A percentile compares a stretch with the other conserved stretches of the same genome.
phyloP scores from a whole-genome alignment of 2,113 vertebrate species.

The Trematocara variabile region DNA sequence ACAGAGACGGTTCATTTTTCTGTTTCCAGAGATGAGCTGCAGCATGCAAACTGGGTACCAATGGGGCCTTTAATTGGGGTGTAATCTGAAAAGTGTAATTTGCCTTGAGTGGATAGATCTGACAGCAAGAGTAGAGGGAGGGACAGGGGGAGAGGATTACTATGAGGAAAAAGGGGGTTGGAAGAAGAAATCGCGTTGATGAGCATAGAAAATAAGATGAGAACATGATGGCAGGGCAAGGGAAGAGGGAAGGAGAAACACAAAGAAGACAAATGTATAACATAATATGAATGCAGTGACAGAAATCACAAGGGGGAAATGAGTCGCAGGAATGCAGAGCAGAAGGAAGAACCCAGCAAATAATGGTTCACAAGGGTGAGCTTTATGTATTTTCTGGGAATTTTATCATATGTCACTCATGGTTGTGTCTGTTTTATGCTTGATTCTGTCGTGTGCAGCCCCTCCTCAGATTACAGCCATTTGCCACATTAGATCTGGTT shows the following conservation, averaged over 20 bases:
- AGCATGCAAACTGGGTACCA: conserved; percentile 27
- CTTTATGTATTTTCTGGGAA: background rate
- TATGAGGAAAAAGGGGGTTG: background rate
- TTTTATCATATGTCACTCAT: background rate
- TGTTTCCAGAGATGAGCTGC: conserved; percentile 16
- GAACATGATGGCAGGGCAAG: background rate
- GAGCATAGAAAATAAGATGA: conserved; percentile 22
- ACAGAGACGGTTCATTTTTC: conserved; percentile 12
- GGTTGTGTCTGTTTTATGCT: background rate
- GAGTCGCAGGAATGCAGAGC: background rate
- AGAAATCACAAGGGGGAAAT: background rate
- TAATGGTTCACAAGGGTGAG: background rate
- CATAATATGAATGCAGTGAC: background rate
- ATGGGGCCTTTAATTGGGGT: conserved; percentile 69
- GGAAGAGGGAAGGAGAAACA: background rate
- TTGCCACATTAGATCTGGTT: conserved; percentile 40
- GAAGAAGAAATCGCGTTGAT: background rate
- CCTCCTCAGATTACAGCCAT: conserved; percentile 40
- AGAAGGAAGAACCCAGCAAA: background rate
- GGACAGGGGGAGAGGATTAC: conserved; percentile 44
- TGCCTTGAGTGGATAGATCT: conserved; percentile 62
- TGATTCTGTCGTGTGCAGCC: background rate
- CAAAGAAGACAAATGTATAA: background rate
- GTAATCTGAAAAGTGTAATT: conserved; percentile 74
- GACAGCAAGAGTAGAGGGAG: conserved; percentile 31